Base-by-base conservation (phyloP, 1,140 invertebrate species). In the Drosophila equinoxialis region DNA sequence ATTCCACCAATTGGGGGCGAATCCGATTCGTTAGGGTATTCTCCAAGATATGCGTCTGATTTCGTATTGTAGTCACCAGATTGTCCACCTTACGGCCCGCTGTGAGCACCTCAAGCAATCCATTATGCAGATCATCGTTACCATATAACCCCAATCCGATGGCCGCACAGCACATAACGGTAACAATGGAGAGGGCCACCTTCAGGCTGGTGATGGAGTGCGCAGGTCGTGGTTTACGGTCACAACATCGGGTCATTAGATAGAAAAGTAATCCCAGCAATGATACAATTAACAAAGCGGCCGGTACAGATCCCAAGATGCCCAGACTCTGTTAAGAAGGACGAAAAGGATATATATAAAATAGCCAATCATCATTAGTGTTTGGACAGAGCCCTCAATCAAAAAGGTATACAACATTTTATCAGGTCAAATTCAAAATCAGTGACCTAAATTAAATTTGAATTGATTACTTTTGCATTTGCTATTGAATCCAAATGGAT, bases 121-220 rank as follows among this genome's bases (percentile, higher is more conserved):
- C 97, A 92, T 97, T 97, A 93, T 98, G 97, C 35, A 98, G 94
- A 91, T 98, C 97, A 91, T 98, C 97, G 93, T 98, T 98, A 42
- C 97, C 98, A 45, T 90, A 91, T 26, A 90, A 66, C 54, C 91
- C 91, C 51, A 94, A 65, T 45, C 95, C 96, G 58, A 96, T 95
- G 6, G 95, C 95, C 57, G 95, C 95, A 84, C 96, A 97, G 81
- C 96, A 97, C 48, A 97, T 93, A 35, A 98, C 94, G 14, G 97
- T 97, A 45, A 98, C 95, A 66, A 98, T 94, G 75, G 96, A 96
- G 17, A 98, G 93, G 2, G 96, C 85, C 74, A 94, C 96, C 94
- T 97, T 97, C 58, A 98, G 93, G 79, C 97, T 96, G 63, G 96
- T 95, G 92, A 98, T 97, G 85, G 96, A 97, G 90, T 95, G 95